Evolutionary conservation across 2,113 vertebrate species (phyloP), one percentile per base, ranked within the genome.

Genomic region (Hirundichthys speculiger): DNA sequence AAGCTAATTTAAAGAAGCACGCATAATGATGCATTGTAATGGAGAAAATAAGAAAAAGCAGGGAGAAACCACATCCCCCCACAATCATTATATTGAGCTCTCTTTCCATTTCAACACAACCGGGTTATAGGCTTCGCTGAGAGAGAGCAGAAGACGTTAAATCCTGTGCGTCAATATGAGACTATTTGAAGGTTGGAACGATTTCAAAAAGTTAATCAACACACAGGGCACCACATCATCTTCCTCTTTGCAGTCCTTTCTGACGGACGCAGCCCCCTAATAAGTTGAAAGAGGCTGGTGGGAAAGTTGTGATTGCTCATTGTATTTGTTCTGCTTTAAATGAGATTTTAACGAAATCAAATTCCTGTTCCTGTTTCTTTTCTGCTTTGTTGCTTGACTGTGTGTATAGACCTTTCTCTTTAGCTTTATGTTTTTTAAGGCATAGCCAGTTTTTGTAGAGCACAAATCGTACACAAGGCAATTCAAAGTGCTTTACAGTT

Each of bases 301-400:
- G 39, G 13, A 27, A 46, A 45, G 3, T 16, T 38, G 43, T 34
- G 2, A 34, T 34, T 34, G 2, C 30, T 34, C 4, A 34, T 34
- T 34, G 30, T 34, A 10, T 45, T 24, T 13, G 30, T 54, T 73
- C 19, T 54, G 64, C 47, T 53, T 47, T 48, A 52, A 1, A 15
- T 49, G 8, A 9, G 42, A 62, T n/a, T 3, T 41, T 55, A 65
- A 55, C n/a, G 20, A 14, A 46, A 22, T 67, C 11, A 2, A 6
- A 56, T 46, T 70, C 38, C 30, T 43, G 52, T 38, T 59, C 56
- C 66, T 54, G 34, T 74, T 64, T 48, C 21, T 42, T 41, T 48
- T 24, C 27, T 3, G 14, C 27, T 47, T 62, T 63, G 58, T 73
- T 34, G 18, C 25, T 50, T 5, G 10, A 21, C 43, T 58, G 2